A percentile compares a stretch with the other conserved stretches of the same genome.
These are phyloP conservation scores for Nycticorax nycticorax DNA, from an alignment of 2,113 vertebrate genomes.

Conservation along the genomic window DNA sequence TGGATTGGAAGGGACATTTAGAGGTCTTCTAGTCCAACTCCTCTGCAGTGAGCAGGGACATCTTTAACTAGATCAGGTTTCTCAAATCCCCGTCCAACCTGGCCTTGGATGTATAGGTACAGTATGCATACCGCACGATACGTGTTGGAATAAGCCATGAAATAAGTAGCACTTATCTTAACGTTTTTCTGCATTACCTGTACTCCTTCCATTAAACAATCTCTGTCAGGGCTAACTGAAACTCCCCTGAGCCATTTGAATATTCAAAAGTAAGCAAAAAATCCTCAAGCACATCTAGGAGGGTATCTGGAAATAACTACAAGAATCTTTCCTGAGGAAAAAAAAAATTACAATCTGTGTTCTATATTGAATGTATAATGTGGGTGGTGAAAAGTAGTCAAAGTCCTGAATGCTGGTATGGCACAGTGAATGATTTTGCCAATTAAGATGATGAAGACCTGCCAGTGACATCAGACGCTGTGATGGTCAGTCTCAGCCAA, in stretches of 20 bases:
- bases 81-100: too few relatives aligned
- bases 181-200: not conserved
- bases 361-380: not conserved
- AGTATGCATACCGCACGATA: not conserved
- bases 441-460: not conserved
- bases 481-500: not conserved
- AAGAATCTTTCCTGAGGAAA: not conserved
- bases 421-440: not conserved
- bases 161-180: not conserved
- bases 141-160: not conserved
- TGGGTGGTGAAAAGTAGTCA: not conserved
- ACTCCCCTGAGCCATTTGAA: not conserved
- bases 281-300: not conserved
- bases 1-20: too few relatives aligned
- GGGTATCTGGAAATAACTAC: not conserved
- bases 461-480: not conserved
- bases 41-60: too few relatives aligned
- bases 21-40: too few relatives aligned
- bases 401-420: not conserved
- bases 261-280: not conserved
- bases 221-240: not conserved
- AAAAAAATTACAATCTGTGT: not conserved
- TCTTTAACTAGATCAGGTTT: too few relatives aligned
- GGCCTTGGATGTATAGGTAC: not conserved
- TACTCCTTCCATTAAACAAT: not conserved